phyloP scores from a whole-genome alignment of 2,113 vertebrate species.

The Maccullochella peelii region DNA sequence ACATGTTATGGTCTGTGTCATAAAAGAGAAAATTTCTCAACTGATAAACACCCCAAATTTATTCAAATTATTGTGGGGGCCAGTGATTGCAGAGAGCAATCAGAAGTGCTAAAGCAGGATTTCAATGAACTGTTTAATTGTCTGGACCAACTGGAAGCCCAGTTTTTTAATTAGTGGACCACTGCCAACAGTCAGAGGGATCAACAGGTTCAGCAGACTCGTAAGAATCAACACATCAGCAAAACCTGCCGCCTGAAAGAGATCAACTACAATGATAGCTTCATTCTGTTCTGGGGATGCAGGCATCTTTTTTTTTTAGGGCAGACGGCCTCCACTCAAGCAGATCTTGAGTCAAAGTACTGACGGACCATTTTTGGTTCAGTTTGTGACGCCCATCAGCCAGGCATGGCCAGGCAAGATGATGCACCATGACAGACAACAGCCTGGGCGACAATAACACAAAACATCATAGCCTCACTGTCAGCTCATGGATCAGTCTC shows the following conservation, averaged over 20 bases:
- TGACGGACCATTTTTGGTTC: not conserved
- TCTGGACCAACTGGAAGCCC: not conserved
- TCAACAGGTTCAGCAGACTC: not conserved
- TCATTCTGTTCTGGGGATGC: not conserved
- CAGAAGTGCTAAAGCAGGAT: not conserved
- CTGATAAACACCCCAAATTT: not conserved
- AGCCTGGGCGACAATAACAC: not conserved
- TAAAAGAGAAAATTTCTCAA: too few species aligned
- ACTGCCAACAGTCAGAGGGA: slow-evolving; percentile 1
- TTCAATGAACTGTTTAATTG: not conserved
- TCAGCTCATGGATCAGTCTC: slow-evolving; percentile 4
- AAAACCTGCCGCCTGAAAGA: not conserved
- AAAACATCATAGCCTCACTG: not conserved
- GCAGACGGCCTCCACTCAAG: not conserved
- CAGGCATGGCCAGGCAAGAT: not conserved
- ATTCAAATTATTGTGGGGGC: not conserved
- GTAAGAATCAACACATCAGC: not conserved
- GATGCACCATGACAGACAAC: slow-evolving; percentile 16
- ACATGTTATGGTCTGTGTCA: not conserved
- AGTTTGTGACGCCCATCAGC: not conserved
- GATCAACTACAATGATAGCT: slow-evolving; percentile 4
- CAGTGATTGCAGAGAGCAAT: not conserved
- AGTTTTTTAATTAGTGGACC: not conserved
- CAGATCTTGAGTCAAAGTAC: not conserved
- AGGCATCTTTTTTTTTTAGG: slow-evolving; percentile 11